A percentile compares a stretch with the other conserved stretches of the same genome.
Conservation (phyloP, 2,888 invertebrate species). For the Acronicta leporina region DNA sequence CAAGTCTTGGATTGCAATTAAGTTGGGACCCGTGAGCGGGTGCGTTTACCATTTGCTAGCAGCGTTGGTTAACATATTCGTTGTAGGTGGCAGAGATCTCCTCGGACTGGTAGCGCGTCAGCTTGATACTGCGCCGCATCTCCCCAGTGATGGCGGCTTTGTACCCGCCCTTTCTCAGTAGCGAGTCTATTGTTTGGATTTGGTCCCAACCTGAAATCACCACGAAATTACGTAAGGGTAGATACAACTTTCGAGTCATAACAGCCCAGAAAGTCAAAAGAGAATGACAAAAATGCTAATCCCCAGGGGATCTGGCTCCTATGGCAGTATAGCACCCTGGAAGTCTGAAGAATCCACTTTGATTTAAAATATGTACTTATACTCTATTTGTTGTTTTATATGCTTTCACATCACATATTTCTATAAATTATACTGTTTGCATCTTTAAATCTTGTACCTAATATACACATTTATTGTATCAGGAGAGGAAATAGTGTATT, state of each 20-base stretch:
- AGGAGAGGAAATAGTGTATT: conserved; percentile 34
- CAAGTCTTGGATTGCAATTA: conserved; percentile 51
- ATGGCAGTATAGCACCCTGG: too few species aligned
- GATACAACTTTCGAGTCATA: background rate
- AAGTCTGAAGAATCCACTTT: background rate
- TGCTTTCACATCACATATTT: background rate
- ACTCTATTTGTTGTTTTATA: conserved; percentile 21
- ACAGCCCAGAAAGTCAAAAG: background rate
- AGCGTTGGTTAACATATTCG: conserved; percentile 93
- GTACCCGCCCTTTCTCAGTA: conserved; percentile 98
- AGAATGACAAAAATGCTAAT: background rate
- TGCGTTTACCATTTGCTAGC: conserved; percentile 92
- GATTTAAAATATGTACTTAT: conserved; percentile 22
- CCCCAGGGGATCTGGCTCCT: background rate
- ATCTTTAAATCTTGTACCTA: background rate
- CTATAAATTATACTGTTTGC: background rate
- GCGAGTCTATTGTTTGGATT: conserved; percentile 98
- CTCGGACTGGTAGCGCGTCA: conserved; percentile 99
- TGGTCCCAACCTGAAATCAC: conserved; percentile 98
- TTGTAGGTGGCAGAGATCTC: conserved; percentile 96
- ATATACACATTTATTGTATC: background rate
- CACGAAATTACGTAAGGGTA: background rate
- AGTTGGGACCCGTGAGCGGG: conserved; percentile 52
- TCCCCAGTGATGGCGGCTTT: conserved; percentile 97
- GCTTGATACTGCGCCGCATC: conserved; percentile 95